Conservation (phyloP, 1,140 invertebrate genomes). For the Drosophila erecta region DNA sequence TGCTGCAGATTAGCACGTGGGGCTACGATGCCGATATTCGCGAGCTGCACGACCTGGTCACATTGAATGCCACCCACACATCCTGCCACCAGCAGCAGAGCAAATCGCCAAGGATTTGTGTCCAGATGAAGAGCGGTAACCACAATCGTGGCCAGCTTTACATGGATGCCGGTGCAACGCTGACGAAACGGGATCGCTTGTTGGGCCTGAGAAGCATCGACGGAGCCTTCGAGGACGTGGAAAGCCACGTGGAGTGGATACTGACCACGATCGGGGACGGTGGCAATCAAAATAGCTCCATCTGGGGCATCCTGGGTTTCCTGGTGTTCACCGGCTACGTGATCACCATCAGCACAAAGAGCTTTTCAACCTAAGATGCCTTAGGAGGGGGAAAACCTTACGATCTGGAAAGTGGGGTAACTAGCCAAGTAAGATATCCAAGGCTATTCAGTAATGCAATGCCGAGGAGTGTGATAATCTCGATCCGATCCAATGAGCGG, state of each 20-base stretch:
- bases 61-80: conserved; percentile 21
- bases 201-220: conserved; percentile 31
- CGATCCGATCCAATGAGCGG: not conserved
- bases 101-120: conserved; percentile 16
- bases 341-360: conserved; percentile 57
- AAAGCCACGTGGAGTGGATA: conserved; percentile 73
- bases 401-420: not conserved
- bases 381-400: not conserved
- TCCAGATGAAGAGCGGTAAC: not conserved
- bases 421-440: conserved; percentile 25
- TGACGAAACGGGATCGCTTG: conserved; percentile 44
- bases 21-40: conserved; percentile 29
- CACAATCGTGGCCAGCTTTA: not conserved
- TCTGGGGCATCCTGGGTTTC: conserved; percentile 72
- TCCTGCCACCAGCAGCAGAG: conserved; percentile 14
- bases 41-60: conserved; percentile 55
- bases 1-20: conserved; percentile 51
- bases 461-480: conserved; percentile 62
- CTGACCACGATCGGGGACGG: conserved; percentile 60
- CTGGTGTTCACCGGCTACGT: conserved; percentile 69
- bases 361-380: conserved; percentile 9
- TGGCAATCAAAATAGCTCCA: conserved; percentile 66
- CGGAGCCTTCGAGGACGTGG: conserved; percentile 60
- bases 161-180: conserved; percentile 63
- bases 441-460: not conserved